Percentiles rank a stretch among this genome's conserved stretches.
phyloP scores from a whole-genome alignment of 2,797 vertebrate species.

The Lithobates pipiens region DNA sequence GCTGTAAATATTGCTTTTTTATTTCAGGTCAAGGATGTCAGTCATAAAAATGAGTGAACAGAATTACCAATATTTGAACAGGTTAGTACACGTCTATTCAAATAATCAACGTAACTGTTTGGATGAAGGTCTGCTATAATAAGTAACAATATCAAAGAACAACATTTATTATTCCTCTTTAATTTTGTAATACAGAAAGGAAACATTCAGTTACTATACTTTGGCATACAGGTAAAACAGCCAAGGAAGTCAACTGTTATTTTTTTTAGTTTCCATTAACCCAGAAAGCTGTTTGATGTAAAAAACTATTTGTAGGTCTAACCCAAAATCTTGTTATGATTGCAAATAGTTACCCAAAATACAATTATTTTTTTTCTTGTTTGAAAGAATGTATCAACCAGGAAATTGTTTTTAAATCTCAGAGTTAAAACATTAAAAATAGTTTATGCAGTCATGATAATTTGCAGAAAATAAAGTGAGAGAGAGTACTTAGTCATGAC shows the following conservation, averaged over 20 bases:
- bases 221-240: neutral
- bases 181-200: neutral
- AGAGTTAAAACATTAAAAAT: neutral
- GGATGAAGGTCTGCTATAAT: neutral
- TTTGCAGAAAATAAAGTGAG: neutral
- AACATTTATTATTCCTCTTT: neutral
- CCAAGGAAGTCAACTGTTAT: neutral
- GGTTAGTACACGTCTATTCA: neutral
- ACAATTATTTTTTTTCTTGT: neutral
- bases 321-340: neutral
- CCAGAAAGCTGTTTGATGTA: too few species aligned
- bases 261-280: neutral
- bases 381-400: neutral
- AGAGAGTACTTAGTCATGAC: slow-evolving; percentile 5
- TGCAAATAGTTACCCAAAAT: neutral
- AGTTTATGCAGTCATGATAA: slow-evolving; percentile 33
- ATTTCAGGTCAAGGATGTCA: neutral
- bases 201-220: neutral
- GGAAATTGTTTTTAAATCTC: neutral
- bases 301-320: too few species aligned
- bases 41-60: neutral
- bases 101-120: neutral
- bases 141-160: neutral
- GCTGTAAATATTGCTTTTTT: neutral
- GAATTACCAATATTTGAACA: neutral